A percentile compares a stretch with the other conserved stretches of the same genome.
Conservation (phyloP, 2,113 vertebrate species). For the Asarcornis scutulata region DNA sequence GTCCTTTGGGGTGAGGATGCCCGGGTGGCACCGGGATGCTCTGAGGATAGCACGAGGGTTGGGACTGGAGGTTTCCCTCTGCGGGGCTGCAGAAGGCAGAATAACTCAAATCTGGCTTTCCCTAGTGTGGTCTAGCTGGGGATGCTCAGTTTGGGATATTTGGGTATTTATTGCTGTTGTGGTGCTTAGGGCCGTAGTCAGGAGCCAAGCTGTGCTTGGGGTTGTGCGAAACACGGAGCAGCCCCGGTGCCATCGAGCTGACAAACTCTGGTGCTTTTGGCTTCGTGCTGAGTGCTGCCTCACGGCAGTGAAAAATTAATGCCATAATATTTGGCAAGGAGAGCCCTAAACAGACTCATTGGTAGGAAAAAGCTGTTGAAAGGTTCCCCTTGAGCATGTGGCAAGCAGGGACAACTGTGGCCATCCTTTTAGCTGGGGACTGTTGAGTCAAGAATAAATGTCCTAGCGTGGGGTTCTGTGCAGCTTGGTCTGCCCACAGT, state of each 20-base stretch:
- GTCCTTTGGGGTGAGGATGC: neutral
- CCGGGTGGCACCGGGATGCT: neutral
- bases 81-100: neutral
- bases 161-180: neutral
- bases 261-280: neutral
- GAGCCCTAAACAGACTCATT: neutral
- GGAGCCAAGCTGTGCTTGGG: neutral
- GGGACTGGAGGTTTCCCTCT: neutral
- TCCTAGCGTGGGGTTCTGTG: rapidly evolving
- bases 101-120: neutral
- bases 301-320: neutral
- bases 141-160: no score
- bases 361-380: neutral
- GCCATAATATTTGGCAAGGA: neutral
- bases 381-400: neutral
- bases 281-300: neutral
- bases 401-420: neutral
- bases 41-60: neutral
- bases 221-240: neutral
- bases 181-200: neutral
- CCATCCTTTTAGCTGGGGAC: neutral
- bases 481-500: neutral
- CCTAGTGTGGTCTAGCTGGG: neutral
- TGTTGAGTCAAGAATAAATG: neutral
- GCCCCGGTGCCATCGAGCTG: neutral